Conservation (phyloP, 2,888 invertebrate species). For the Drosophila prolongata region DNA sequence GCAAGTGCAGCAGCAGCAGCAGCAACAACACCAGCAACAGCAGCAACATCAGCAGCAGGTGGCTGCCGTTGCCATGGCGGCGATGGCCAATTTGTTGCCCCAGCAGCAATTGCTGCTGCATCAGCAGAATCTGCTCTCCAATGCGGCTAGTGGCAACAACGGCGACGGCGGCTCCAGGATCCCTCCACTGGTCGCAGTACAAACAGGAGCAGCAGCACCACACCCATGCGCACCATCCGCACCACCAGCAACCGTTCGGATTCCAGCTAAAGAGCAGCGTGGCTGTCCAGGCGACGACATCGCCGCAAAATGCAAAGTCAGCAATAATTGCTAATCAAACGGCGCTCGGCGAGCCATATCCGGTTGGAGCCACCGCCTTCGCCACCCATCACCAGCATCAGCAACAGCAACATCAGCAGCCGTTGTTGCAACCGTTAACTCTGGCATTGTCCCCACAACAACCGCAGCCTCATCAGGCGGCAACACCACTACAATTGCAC, state of each 20-base stretch:
- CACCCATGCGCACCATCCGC: constrained; percentile 76
- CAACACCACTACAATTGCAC: constrained; percentile 74
- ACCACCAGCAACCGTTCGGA: constrained; percentile 76
- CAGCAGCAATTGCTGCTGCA: constrained; percentile 81
- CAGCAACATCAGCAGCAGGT: constrained; percentile 81
- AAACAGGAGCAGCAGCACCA: constrained; percentile 73
- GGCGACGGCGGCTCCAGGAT: constrained; percentile 73
- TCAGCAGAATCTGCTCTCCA: constrained; percentile 82
- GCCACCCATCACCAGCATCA: constrained; percentile 65
- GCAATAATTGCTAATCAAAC: constrained; percentile 81
- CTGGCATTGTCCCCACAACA: constrained; percentile 80
- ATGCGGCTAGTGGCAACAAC: constrained; percentile 66
- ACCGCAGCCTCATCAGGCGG: constrained; percentile 67
- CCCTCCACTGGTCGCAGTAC: constrained; percentile 76
- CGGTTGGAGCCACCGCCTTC: constrained; percentile 56
- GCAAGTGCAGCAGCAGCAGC: constrained; percentile 66
- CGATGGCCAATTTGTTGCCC: constrained; percentile 83
- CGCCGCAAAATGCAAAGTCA: constrained; percentile 79
- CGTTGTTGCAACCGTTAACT: constrained; percentile 75
- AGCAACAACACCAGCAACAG: constrained; percentile 74
- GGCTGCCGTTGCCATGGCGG: constrained; percentile 83
- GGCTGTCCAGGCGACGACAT: constrained; percentile 74
- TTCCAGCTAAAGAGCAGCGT: constrained; percentile 77
- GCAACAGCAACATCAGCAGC: constrained; percentile 51
- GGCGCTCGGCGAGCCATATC: constrained; percentile 63